phyloP scores from a whole-genome alignment of 2,888 invertebrate genomes.

The Pollenia angustigena region DNA sequence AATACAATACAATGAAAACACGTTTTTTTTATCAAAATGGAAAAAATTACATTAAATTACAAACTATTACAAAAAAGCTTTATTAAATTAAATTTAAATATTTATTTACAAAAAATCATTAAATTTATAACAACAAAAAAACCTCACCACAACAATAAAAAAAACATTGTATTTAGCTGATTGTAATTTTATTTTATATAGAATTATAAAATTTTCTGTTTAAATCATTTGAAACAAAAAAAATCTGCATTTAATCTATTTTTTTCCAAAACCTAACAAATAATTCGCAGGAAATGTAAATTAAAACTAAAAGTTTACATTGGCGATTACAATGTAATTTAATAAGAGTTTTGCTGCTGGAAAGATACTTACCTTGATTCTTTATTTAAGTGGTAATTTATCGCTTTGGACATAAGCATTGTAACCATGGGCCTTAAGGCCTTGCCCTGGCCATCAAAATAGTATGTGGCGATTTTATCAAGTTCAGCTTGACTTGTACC shows the following conservation, averaged over 20 bases:
- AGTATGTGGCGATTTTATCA: slow-evolving; percentile 96
- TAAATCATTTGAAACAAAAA: background rate
- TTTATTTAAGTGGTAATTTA: slow-evolving; percentile 94
- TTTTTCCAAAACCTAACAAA: background rate
- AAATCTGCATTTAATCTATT: background rate
- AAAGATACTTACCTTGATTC: slow-evolving; percentile 88
- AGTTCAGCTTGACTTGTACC: slow-evolving; percentile 93
- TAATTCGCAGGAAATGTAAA: slow-evolving; percentile 7
- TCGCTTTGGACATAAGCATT: slow-evolving; percentile 96
- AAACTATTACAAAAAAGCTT: no score
- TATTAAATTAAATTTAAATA: slow-evolving; percentile 46
- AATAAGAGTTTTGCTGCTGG: background rate
- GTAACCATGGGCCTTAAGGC: slow-evolving; percentile 97
- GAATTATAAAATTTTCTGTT: background rate
- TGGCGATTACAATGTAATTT: background rate
- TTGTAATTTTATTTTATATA: background rate
- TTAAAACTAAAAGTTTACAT: slow-evolving; percentile 17
- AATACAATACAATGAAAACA: slow-evolving; percentile 24
- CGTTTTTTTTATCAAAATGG: background rate
- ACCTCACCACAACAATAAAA: background rate
- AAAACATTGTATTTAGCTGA: background rate
- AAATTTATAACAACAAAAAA: slow-evolving; percentile 25
- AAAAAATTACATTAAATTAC: slow-evolving; percentile 46
- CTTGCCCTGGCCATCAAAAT: slow-evolving; percentile 99
- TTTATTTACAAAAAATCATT: slow-evolving; percentile 49